Evolutionary conservation across 2,888 invertebrate species (phyloP), one percentile per base, ranked within the genome.

Genomic region (Scaptomyza cyrtandrae): DNA sequence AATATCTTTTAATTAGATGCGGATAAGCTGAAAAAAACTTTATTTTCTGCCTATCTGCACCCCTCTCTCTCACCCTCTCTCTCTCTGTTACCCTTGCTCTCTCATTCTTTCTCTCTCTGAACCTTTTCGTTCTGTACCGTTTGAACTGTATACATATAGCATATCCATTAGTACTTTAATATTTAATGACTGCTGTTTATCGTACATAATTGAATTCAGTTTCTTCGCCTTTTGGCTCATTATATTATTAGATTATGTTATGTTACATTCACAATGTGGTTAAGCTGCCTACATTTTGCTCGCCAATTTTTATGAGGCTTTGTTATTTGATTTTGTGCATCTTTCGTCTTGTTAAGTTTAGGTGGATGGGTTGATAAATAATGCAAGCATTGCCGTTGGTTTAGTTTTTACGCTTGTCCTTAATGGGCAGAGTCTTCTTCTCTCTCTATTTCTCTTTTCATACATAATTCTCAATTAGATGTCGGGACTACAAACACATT

Each of bases 191-290:
- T 70, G 61, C 83, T 83, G 86, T 80, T 83, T 86, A 83, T 83
- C 80, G 86, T 69, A 74, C 80, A 80, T 86, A 83, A 83, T 83
- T 83, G 83, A 86, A 83, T 80, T 63, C 65, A 65, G 70, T 58
- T 70, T 61, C 62, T 56, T 75, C 39, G 77, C 63, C 78, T 71
- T 70, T 71, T 62, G 62, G 80, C 86, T 83, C 83, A 83, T 83
- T 83, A 86, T 83, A 60, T 74, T 78, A 86, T 83, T 83, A 85
- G 82, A 83, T 78, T 82, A 82, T 86, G 83, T 83, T 84, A 77
- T 74, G 73, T 68, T 68, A 83, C 80, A 80, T 72, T 65, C 67
- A 70, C 73, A 70, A 75, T 86, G 75, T 78, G 71, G 82, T 58
- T 67, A 62, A 68, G 80, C 64, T 62, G 48, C 46, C 56, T 50